Evolutionary conservation across 2,888 invertebrate species (phyloP).

Genomic region (Micropterix aruncella): DNA sequence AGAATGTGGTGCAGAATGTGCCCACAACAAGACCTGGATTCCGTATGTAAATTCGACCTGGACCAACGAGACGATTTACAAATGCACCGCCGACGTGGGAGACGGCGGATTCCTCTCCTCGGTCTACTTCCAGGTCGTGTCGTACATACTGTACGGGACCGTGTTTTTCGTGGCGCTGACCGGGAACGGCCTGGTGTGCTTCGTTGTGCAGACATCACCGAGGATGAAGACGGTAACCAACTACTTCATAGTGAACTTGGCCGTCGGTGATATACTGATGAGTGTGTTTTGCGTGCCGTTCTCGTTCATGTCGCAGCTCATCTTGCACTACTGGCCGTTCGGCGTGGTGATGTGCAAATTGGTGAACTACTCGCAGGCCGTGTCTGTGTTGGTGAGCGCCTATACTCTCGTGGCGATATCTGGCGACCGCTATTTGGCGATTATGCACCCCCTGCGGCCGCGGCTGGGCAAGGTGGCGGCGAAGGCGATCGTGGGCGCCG

Average conservation of each 20-base stretch:
- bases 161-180: constrained; percentile 57
- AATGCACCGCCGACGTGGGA: neutral
- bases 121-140: constrained; percentile 43
- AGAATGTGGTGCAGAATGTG: no score
- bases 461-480: constrained; percentile 60
- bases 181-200: constrained; percentile 73
- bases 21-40: no score
- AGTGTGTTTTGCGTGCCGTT: constrained; percentile 85
- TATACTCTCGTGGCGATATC: constrained; percentile 87
- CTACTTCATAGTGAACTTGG: constrained; percentile 80
- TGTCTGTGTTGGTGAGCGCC: constrained; percentile 72
- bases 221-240: constrained; percentile 89
- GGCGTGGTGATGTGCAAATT: constrained; percentile 67
- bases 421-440: constrained; percentile 79
- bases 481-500: constrained; percentile 49
- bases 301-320: constrained; percentile 66
- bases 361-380: constrained; percentile 71
- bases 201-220: constrained; percentile 69
- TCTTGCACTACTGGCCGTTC: constrained; percentile 82
- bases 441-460: constrained; percentile 76
- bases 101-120: constrained; percentile 19
- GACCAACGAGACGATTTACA: neutral
- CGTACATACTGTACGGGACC: constrained; percentile 56
- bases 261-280: constrained; percentile 82
- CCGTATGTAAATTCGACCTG: neutral